Evolutionary conservation across 2,797 vertebrate species (phyloP), one percentile per base, ranked within the genome.

Genomic region (Spinus pinus): DNA sequence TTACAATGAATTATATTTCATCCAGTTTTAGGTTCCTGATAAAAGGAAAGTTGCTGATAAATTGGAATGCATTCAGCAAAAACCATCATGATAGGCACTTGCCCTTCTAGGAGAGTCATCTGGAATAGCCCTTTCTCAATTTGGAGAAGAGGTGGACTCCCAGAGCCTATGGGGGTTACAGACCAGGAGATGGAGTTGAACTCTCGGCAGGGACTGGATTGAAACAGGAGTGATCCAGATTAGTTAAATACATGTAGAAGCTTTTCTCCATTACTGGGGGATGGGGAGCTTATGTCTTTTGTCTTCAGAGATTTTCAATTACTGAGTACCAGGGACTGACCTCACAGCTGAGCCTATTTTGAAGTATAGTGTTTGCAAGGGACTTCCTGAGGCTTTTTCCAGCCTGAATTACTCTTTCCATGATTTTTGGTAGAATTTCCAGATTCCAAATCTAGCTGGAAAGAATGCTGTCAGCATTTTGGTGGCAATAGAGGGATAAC

Each of bases 1-100:
- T 81, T 39, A 19, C 18, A 9, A 10, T 0, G 3, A 39, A 20
- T 20, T 58, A 30, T 2, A n/a, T 7, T 1, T 1, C 39, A 37
- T 66, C 20, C 33, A 42, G 19, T 83, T 88, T 73, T 60, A 57
- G 53, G 19, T 14, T 30, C 12, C n/a, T 35, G 5, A 25, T 71
- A 31, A 9, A 10, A 24, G 49, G 19, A 14, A 81, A 46, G 27
- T 9, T 67, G 37, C 19, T 53, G 65, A 44, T 81, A 27, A 70
- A 61, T n/a, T 49, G 23, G 33, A 88, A 27, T 0, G 4, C 10
- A 18, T 64, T 91, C 15, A 61, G 22, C 33, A 78, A 69, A 88
- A 44, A 4, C 21, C 15, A 7, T 33, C 15, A 3, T 20, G 16
- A 24, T 28, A 30, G 42, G 10, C 17, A 8, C 30, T 85, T 80